Base-by-base conservation (phyloP, 2,888 invertebrate genomes). In the Frankliniella fusca region DNA sequence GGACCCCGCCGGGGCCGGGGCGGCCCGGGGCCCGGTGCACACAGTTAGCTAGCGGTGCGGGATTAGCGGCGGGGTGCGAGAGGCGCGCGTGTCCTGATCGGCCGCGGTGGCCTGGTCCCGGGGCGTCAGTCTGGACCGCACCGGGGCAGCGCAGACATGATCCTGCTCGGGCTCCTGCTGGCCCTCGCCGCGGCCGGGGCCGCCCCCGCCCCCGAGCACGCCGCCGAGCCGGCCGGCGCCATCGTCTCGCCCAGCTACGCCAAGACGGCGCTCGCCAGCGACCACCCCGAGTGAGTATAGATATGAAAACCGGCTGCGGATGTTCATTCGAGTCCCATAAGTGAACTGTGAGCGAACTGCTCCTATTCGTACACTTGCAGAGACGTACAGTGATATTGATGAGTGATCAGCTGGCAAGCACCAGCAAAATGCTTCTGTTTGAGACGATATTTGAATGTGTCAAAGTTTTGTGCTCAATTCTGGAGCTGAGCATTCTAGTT, bases 171-270 rank as follows among this genome's bases (percentile, higher is more conserved):
- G 27, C 70, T 76, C 23, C 23, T 76, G 70, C 70, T 76, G 70
- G 23, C 27, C 23, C 8, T 8, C 23, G 70, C 70, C 23, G 70
- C 70, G 70, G 70, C 70, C 70, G 23, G 70, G 27, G 70, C 23
- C 23, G 70, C 70, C 70, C 70, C 70, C 70, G 70, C 70, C 70
- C 9, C 5, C 70, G 70, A 11, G 23, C 20, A n/a, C 70, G 23
- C 70, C 70, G 27, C 23, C 70, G 27, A 76, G 27, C 70, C 70
- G 27, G 70, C 12, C 23, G 70, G 27, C 70, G 70, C 70, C 70
- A 76, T 76, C 27, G 70, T 76, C 23, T 76, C 70, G 70, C 70
- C 70, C 23, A 76, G 70, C 70, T 76, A 76, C 70, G 70, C 70
- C 70, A 23, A 27, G 70, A 76, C 70, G 10, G 70, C 70, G 11